Conservation (phyloP, 2,113 vertebrate species). For the Scalopus aquaticus region DNA sequence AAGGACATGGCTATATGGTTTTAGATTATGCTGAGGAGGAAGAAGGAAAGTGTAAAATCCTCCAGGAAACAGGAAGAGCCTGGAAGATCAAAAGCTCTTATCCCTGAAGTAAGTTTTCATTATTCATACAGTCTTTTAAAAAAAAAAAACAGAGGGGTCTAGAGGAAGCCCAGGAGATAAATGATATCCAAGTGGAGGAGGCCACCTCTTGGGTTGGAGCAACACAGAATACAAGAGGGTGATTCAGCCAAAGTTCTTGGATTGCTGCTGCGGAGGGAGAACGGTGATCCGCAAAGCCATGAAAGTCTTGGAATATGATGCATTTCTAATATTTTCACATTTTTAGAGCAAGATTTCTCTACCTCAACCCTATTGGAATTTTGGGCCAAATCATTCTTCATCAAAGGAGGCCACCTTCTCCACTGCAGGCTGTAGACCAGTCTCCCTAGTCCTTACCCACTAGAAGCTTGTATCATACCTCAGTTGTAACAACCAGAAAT, state of each 20-base stretch:
- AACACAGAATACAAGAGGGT: neutral
- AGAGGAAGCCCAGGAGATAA: slow-evolving; percentile 60
- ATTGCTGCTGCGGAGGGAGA: neutral
- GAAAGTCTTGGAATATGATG: neutral
- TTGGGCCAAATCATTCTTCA: neutral
- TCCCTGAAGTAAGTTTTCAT: slow-evolving; percentile 52
- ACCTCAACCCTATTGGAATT: neutral
- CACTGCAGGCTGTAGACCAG: too few relatives aligned
- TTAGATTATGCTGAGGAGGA: slow-evolving; percentile 72
- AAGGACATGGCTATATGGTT: slow-evolving; percentile 67
- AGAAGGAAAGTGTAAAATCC: slow-evolving; percentile 16
- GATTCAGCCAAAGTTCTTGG: neutral
- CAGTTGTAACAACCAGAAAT: neutral
- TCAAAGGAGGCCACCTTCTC: neutral
- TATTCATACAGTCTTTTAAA: slow-evolving; percentile 48
- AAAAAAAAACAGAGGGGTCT: slow-evolving; percentile 34
- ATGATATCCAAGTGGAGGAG: neutral
- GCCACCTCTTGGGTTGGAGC: slow-evolving; percentile 33
- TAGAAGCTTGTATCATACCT: neutral
- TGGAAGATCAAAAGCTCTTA: slow-evolving; percentile 64
- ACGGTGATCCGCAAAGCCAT: neutral
- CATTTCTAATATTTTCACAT: neutral
- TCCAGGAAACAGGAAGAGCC: slow-evolving; percentile 58
- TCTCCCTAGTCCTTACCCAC: neutral
- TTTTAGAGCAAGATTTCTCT: neutral